Percentiles rank a stretch among this genome's conserved stretches.
phyloP scores from a whole-genome alignment of 2,113 vertebrate genomes.

The Oxyruncus cristatus region DNA sequence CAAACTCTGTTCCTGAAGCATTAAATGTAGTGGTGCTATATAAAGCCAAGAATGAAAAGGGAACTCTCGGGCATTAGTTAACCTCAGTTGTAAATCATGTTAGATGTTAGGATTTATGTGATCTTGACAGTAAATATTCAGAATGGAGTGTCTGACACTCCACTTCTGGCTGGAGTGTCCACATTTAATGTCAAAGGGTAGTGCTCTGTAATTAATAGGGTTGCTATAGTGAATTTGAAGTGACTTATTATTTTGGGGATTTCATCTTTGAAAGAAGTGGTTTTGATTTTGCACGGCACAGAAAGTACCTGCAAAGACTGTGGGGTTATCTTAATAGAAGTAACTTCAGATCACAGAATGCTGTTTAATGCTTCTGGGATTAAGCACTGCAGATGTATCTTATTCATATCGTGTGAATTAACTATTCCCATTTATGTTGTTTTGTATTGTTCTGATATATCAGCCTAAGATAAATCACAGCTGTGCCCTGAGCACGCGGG shows the following conservation, averaged over 20 bases:
- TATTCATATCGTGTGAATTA: background rate
- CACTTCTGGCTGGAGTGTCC: background rate
- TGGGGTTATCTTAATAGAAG: background rate
- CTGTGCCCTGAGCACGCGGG: background rate
- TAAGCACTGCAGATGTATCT: background rate
- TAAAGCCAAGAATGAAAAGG: constrained; percentile 55
- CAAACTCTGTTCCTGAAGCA: background rate
- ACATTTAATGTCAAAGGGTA: constrained; percentile 38
- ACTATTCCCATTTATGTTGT: background rate
- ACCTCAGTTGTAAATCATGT: constrained; percentile 36
- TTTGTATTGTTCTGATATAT: background rate
- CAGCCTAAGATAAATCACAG: background rate
- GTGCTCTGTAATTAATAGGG: background rate
- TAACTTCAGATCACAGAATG: background rate
- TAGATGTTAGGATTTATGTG: constrained; percentile 20
- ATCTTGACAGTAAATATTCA: background rate
- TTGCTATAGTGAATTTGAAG: background rate
- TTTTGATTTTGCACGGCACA: background rate
- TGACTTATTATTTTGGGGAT: background rate
- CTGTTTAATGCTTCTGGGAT: background rate
- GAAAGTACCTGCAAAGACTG: background rate
- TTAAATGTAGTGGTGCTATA: constrained; percentile 40
- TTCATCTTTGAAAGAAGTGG: background rate
- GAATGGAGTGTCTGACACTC: background rate
- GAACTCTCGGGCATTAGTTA: constrained; percentile 46